These are phyloP conservation scores for Tympanoctomys barrerae DNA, from an alignment of 2,797 vertebrate species.

Conservation along the genomic window DNA sequence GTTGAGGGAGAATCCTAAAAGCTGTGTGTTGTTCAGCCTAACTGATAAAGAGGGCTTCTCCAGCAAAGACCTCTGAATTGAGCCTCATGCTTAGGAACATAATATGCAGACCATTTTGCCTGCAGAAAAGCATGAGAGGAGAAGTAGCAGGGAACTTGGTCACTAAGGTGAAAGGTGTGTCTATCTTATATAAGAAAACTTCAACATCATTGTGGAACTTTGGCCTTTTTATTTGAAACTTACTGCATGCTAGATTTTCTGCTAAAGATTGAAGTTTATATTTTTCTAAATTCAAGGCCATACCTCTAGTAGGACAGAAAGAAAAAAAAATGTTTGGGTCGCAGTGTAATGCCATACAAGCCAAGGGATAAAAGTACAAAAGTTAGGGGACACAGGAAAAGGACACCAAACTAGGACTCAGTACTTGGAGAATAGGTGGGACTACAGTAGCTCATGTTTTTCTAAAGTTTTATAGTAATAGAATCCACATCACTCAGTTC, in stretches of 20 bases:
- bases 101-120: background rate
- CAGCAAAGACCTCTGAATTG: background rate
- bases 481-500: background rate
- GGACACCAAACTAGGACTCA: background rate
- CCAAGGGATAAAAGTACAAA: background rate
- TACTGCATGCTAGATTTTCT: slow-evolving; percentile 18
- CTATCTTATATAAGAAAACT: background rate
- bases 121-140: background rate
- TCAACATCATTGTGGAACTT: slow-evolving; percentile 21
- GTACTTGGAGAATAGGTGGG: background rate
- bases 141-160: background rate
- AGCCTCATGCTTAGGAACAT: background rate
- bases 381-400: background rate
- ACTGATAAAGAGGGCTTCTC: background rate
- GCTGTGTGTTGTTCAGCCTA: background rate
- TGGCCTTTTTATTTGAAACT: slow-evolving; percentile 30
- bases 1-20: background rate
- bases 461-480: background rate
- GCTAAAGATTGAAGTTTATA: slow-evolving; percentile 19
- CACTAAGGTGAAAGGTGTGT: background rate
- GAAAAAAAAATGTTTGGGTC: background rate
- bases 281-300: background rate
- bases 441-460: background rate
- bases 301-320: background rate
- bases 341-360: background rate